Percentiles rank a stretch among this genome's conserved stretches.
These are phyloP conservation scores for Trissolcus japonicus DNA, from an alignment of 2,888 invertebrate species.

Conservation along the genomic window DNA sequence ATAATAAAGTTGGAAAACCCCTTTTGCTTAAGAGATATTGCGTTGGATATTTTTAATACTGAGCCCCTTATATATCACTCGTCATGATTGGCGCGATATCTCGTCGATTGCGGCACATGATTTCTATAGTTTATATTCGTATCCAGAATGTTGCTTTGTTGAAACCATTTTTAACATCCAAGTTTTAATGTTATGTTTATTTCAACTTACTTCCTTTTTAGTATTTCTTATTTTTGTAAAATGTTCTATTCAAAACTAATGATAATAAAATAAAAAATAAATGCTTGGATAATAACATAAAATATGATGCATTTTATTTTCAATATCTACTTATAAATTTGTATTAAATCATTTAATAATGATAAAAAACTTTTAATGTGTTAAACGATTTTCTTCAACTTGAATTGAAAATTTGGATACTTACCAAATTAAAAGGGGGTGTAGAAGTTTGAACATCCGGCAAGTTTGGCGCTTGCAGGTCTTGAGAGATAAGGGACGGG, in stretches of 20 bases:
- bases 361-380: neutral
- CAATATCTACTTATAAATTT: neutral
- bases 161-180: too few relatives aligned
- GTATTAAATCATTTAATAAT: neutral
- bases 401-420: neutral
- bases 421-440: neutral
- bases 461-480: constrained; percentile 65
- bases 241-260: too few relatives aligned
- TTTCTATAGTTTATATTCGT: too few relatives aligned
- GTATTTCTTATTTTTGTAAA: too few relatives aligned
- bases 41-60: neutral
- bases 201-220: too few relatives aligned
- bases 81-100: too few relatives aligned
- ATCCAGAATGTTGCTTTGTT: too few relatives aligned
- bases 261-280: too few relatives aligned
- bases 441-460: constrained; percentile 36
- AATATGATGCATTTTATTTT: neutral
- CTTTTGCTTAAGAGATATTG: neutral
- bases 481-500: constrained; percentile 65
- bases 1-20: neutral
- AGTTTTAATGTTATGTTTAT: too few relatives aligned
- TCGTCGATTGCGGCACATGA: too few relatives aligned
- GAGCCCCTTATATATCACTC: too few relatives aligned
- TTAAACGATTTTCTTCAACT: neutral
- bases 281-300: too few relatives aligned